Percentiles rank a stretch among this genome's conserved stretches.
Evolutionary conservation across 2,113 vertebrate genomes (phyloP).

Genomic region (Mormoops blainvillei): DNA sequence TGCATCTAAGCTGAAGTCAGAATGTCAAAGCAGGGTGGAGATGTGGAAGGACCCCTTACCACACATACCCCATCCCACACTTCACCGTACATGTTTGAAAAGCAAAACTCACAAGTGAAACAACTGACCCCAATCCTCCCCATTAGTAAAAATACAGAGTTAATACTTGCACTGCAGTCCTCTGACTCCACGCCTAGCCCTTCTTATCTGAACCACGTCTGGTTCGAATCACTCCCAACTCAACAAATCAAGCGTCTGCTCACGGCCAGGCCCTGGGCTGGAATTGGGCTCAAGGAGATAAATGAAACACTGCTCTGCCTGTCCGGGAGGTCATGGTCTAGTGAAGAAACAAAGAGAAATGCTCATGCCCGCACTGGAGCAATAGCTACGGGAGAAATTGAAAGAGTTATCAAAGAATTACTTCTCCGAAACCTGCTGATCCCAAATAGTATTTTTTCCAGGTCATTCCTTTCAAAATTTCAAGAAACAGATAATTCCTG

Average conservation of each 20-base stretch:
- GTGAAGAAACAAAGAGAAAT: not conserved
- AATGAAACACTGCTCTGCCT: not conserved
- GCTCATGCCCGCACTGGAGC: not conserved
- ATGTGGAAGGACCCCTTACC: not conserved
- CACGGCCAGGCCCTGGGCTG: not conserved
- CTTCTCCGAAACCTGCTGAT: not conserved
- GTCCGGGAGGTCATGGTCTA: not conserved
- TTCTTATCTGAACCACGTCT: not conserved
- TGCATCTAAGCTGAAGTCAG: not conserved
- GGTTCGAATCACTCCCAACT: not conserved
- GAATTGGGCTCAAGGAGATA: not conserved
- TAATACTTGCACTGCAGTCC: not conserved
- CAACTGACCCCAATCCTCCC: not conserved
- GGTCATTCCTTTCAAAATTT: not conserved
- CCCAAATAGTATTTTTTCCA: not conserved
- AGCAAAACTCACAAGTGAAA: not conserved
- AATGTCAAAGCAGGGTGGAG: not conserved
- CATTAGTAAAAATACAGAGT: not conserved
- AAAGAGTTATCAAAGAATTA: conserved; percentile 25
- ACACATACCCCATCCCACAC: not conserved
- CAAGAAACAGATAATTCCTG: not conserved
- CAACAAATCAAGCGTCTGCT: not conserved
- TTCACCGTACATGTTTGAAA: not conserved
- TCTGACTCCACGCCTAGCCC: not conserved
- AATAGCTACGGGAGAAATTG: not conserved